Conservation (phyloP, 2,888 invertebrate species). For the Lepidochrysops patricia region DNA sequence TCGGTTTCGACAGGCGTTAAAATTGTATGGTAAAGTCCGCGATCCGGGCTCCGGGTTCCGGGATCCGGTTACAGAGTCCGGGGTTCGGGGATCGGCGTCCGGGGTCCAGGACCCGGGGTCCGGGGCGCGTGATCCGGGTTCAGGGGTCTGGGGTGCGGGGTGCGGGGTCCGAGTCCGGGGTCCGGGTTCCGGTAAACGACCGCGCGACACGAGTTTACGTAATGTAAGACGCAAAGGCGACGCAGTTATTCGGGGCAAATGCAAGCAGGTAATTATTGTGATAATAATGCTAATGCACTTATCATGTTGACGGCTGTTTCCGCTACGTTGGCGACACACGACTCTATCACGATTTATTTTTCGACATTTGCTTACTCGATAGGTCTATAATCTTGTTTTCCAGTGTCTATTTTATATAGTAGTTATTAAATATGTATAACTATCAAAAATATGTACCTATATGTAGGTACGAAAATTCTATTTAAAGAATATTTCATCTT, state of each 20-base stretch:
- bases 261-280: slow-evolving; percentile 72
- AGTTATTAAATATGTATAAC: too few relatives aligned
- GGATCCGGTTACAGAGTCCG: too few relatives aligned
- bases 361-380: slow-evolving; percentile 9
- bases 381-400: background rate
- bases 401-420: background rate
- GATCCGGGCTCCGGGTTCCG: too few relatives aligned
- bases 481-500: too few relatives aligned
- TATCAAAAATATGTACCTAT: too few relatives aligned
- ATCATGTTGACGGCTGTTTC: slow-evolving; percentile 69
- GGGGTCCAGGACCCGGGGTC: too few relatives aligned
- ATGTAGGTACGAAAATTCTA: too few relatives aligned
- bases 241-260: slow-evolving; percentile 59
- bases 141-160: too few relatives aligned
- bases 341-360: slow-evolving; percentile 42
- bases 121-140: too few relatives aligned
- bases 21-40: slow-evolving; percentile 32
- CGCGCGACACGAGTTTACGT: slow-evolving; percentile 33
- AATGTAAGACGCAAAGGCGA: slow-evolving; percentile 53
- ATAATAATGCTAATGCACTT: slow-evolving; percentile 75
- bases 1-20: slow-evolving; percentile 41
- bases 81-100: too few relatives aligned
- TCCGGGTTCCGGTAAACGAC: slow-evolving; percentile 40
- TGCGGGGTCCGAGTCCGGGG: too few relatives aligned
- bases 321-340: slow-evolving; percentile 37